Conservation (phyloP, 2,113 vertebrate species). For the Oxyura jamaicensis region DNA sequence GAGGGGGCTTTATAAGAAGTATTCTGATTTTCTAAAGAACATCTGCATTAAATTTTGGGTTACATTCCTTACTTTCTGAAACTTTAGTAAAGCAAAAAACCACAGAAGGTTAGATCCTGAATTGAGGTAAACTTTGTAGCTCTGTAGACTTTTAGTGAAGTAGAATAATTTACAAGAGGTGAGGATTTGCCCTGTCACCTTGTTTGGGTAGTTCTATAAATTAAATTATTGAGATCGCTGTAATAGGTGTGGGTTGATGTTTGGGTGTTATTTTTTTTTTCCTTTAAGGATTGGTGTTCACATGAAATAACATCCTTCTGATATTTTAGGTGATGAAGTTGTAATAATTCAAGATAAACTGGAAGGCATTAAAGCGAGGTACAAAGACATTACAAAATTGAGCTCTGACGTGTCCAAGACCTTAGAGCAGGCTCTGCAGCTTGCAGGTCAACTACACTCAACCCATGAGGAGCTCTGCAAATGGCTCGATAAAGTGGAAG, state of each 20-base stretch:
- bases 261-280: not conserved
- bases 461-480: constrained; percentile 81
- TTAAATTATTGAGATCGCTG: not conserved
- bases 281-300: not conserved
- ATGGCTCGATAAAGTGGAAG: constrained; percentile 89
- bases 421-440: constrained; percentile 85
- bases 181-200: not conserved
- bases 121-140: not conserved
- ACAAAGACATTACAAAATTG: constrained; percentile 89
- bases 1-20: not conserved
- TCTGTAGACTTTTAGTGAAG: not conserved
- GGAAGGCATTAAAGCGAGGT: constrained; percentile 93
- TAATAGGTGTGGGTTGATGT: not conserved
- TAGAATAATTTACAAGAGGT: not conserved
- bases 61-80: not conserved
- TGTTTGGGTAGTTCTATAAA: not conserved
- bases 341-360: constrained; percentile 95
- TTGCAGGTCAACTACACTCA: constrained; percentile 83
- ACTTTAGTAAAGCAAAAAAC: not conserved
- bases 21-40: not conserved
- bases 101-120: not conserved
- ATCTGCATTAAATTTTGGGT: not conserved
- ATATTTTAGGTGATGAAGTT: constrained; percentile 92
- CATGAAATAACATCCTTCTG: constrained; percentile 51
- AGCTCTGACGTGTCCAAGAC: constrained; percentile 85